phyloP scores from a whole-genome alignment of 2,113 vertebrate species.

The Anseranas semipalmata region DNA sequence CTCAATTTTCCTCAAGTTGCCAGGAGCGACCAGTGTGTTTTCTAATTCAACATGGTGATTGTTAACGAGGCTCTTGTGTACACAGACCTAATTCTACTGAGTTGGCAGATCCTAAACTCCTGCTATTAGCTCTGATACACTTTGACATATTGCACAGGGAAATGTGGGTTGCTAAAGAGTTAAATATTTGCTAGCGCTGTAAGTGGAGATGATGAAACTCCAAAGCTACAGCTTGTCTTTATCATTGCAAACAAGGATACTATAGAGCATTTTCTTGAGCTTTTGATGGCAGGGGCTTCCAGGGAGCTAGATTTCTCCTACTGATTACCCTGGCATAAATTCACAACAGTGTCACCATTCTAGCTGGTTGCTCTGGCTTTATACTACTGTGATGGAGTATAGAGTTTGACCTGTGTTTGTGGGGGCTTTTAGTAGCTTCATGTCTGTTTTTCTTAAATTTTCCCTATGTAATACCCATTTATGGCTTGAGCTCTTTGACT shows the following conservation, averaged over 20 bases:
- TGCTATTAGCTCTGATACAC: background rate
- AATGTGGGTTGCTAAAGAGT: conserved; percentile 46
- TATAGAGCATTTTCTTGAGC: conserved; percentile 13
- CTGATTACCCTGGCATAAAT: conserved; percentile 22
- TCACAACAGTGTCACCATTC: background rate
- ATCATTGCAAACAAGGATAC: conserved; percentile 33
- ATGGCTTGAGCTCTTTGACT: background rate
- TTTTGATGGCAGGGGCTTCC: background rate
- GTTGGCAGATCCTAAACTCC: conserved; percentile 23
- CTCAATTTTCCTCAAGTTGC: background rate
- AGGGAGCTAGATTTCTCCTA: background rate
- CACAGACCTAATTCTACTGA: background rate
- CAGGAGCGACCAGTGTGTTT: background rate
- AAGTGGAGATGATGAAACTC: conserved; percentile 25
- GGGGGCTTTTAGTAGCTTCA: background rate
- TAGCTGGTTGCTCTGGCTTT: conserved; percentile 23
- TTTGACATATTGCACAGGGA: conserved; percentile 50
- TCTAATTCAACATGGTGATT: background rate
- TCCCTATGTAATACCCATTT: background rate
- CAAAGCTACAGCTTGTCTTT: background rate
- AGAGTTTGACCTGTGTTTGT: background rate
- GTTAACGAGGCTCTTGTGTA: background rate
- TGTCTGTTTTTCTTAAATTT: background rate
- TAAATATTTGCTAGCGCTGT: conserved; percentile 72
- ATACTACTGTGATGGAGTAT: background rate